A percentile compares a stretch with the other conserved stretches of the same genome.
These are phyloP conservation scores for Leontopithecus rosalia DNA, from an alignment of 2,797 vertebrate genomes.

Conservation along the genomic window DNA sequence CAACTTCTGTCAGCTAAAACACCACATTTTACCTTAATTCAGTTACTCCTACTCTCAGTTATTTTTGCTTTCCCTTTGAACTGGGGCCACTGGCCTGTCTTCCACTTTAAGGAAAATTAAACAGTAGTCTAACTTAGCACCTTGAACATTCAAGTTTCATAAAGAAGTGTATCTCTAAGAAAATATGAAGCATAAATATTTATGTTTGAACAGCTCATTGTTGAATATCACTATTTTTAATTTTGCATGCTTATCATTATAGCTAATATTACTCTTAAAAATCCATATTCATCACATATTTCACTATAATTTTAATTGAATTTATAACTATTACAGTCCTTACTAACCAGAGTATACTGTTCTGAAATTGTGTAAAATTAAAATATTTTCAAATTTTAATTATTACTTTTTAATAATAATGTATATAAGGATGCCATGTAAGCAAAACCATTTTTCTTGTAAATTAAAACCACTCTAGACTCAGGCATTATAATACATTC, in stretches of 20 bases:
- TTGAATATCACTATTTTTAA: neutral
- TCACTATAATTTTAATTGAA: neutral
- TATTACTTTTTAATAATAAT: neutral
- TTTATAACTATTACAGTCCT: neutral
- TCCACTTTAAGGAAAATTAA: neutral
- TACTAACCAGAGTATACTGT: neutral
- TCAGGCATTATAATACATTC: neutral
- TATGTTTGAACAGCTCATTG: neutral
- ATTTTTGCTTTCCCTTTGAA: neutral
- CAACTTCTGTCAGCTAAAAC: neutral
- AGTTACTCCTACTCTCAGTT: neutral
- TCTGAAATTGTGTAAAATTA: neutral
- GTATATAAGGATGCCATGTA: neutral
- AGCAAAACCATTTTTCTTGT: neutral
- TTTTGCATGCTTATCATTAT: neutral
- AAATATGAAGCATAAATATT: neutral
- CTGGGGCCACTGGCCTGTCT: neutral
- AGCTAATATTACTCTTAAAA: neutral
- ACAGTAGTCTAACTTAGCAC: neutral
- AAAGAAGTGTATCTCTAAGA: neutral
- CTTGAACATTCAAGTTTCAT: neutral
- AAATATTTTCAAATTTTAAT: neutral
- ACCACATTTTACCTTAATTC: neutral
- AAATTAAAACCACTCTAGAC: neutral
- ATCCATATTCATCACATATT: neutral